These are phyloP conservation scores for Hoplodrina blanda DNA, from an alignment of 2,888 invertebrate genomes.

Conservation along the genomic window DNA sequence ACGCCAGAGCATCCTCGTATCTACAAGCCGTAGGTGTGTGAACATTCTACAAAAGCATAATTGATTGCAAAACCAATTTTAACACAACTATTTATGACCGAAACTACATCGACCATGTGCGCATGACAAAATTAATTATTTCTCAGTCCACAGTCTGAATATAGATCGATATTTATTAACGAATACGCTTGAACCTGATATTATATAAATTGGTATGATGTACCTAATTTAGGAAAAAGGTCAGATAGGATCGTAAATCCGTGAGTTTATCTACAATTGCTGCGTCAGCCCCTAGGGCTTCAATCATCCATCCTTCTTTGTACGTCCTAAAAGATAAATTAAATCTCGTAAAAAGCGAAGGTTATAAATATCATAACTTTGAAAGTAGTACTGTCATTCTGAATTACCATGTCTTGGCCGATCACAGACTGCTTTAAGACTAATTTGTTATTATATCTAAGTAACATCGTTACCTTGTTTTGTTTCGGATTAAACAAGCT, in stretches of 20 bases:
- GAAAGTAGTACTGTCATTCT: conserved; percentile 28
- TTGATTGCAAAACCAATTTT: background rate
- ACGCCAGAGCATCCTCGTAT: too few species aligned
- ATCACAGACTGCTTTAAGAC: background rate
- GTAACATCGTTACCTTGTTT: background rate
- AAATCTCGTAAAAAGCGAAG: conserved; percentile 42
- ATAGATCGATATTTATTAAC: conserved; percentile 25
- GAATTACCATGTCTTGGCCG: conserved; percentile 7
- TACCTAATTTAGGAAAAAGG: conserved; percentile 51
- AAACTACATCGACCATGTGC: conserved; percentile 6
- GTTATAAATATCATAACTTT: conserved; percentile 43
- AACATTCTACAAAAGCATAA: background rate
- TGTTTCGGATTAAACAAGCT: too few species aligned
- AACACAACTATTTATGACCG: background rate
- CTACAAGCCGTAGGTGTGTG: too few species aligned
- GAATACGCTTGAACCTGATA: conserved; percentile 21
- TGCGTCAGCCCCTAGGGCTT: conserved; percentile 39
- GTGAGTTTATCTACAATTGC: conserved; percentile 43
- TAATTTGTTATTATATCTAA: background rate
- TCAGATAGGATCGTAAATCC: conserved; percentile 46
- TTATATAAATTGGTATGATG: conserved; percentile 43
- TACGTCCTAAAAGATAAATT: conserved; percentile 52
- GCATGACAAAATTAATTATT: conserved; percentile 39
- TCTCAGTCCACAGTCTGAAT: conserved; percentile 2
- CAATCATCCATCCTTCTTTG: conserved; percentile 42